Evolutionary conservation across 2,888 invertebrate species (phyloP), one percentile per base, ranked within the genome.

Genomic region (Coenonympha arcania): DNA sequence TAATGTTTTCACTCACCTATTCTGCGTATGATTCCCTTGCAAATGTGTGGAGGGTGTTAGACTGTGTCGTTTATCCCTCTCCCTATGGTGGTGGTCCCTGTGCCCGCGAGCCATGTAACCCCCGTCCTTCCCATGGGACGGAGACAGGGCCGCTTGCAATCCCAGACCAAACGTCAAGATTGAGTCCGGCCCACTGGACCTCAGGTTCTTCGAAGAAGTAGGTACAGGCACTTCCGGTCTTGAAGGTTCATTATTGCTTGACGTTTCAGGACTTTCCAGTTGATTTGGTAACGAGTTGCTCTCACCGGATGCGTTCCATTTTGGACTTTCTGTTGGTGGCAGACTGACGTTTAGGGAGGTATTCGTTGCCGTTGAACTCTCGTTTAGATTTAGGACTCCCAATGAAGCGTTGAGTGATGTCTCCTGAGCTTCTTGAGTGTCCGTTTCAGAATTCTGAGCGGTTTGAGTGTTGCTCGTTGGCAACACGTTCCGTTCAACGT

Each of bases 41-140:
- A 82, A 59, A 65, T 83, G 85, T 26, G 79, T 59, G 0, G 79
- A 71, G 0, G 85, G 81, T 3, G 87, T 87, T 50, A 90, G 61
- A 39, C 89, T 89, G 58, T 89, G 89, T 1, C 90, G 75, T 64
- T 90, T 90, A 46, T 89, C 89, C 42, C 74, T 68, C 31, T 75
- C 76, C 45, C 76, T 76, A 24, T 76, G 78, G 18, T 76, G 78
- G 18, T 74, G 71, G 0, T 77, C 79, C 48, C 77, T 68, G 43
- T 77, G 76, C 1, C 64, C 58, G 39, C 78, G 62, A 47, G 66
- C 62, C 68, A 73, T 66, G 33, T 73, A 75, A 50, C 66, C 71
- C 9, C 69, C 70, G 2, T 82, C 82, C 31, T 76, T 78, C 1
- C 63, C 71, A 59, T 83, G 85, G 1, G 82, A 75, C 0, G 85